Conservation (phyloP, 2,113 vertebrate species). For the Oceanites oceanicus region DNA sequence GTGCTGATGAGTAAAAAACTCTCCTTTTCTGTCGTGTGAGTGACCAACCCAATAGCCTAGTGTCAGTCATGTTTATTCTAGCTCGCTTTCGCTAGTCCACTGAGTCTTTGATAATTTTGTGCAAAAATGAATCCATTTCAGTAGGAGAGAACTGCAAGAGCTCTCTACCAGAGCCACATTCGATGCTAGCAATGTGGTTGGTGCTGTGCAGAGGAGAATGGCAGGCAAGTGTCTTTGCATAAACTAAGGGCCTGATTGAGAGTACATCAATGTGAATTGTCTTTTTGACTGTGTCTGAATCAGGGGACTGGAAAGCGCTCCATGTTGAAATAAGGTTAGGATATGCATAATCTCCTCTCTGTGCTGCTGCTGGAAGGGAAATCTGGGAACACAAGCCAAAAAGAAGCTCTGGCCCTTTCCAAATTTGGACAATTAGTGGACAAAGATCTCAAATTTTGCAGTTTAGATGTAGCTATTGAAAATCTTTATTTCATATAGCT, state of each 20-base stretch:
- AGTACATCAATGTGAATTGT: neutral
- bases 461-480: neutral
- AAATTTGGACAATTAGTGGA: neutral
- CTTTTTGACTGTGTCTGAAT: neutral
- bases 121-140: neutral
- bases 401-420: neutral
- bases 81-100: neutral
- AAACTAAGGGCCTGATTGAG: neutral
- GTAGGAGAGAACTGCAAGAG: neutral
- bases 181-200: neutral
- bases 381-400: neutral
- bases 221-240: neutral
- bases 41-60: neutral
- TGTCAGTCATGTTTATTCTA: neutral
- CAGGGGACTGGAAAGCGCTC: neutral
- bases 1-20: neutral
- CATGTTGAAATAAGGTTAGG: neutral
- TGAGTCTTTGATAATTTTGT: neutral
- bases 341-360: neutral
- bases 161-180: neutral
- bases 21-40: neutral
- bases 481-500: neutral
- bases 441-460: neutral
- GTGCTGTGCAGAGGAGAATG: neutral
- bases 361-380: neutral